Conservation (phyloP, 2,888 invertebrate genomes). For the Polylopha cassiicola region DNA sequence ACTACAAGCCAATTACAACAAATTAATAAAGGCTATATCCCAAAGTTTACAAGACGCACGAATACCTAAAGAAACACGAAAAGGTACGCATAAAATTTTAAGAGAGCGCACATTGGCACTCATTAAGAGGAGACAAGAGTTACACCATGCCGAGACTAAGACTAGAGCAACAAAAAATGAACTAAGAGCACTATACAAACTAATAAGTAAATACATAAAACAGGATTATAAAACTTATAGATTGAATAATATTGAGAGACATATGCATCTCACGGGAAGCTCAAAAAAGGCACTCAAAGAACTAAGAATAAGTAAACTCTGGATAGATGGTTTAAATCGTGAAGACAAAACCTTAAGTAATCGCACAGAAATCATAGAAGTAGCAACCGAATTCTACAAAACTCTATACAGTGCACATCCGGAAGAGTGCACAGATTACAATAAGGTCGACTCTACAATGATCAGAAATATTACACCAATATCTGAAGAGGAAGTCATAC, state of each 20-base stretch:
- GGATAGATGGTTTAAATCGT: slow-evolving; percentile 14
- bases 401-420: slow-evolving; percentile 4
- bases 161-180: slow-evolving; percentile 17
- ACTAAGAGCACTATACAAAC: slow-evolving; percentile 16
- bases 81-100: slow-evolving; percentile 12
- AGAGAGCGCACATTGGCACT: slow-evolving; percentile 10
- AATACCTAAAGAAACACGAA: slow-evolving; percentile 1
- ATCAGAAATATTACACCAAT: too few species aligned
- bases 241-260: slow-evolving; percentile 10
- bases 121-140: slow-evolving; percentile 9
- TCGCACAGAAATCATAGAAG: slow-evolving; percentile 7
- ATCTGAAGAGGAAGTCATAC: background rate
- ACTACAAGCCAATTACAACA: slow-evolving; percentile 10
- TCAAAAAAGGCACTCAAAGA: slow-evolving; percentile 15
- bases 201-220: slow-evolving; percentile 20
- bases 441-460: slow-evolving; percentile 3
- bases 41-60: background rate
- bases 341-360: background rate
- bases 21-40: slow-evolving; percentile 10
- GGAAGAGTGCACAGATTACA: slow-evolving; percentile 2
- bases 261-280: slow-evolving; percentile 11
- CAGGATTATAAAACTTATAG: slow-evolving; percentile 16
- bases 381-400: slow-evolving; percentile 17
- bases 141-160: slow-evolving; percentile 14
- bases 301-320: slow-evolving; percentile 12